Percentiles rank a stretch among this genome's conserved stretches.
Evolutionary conservation across 2,797 vertebrate genomes (phyloP).

Genomic region (Columba guinea): DNA sequence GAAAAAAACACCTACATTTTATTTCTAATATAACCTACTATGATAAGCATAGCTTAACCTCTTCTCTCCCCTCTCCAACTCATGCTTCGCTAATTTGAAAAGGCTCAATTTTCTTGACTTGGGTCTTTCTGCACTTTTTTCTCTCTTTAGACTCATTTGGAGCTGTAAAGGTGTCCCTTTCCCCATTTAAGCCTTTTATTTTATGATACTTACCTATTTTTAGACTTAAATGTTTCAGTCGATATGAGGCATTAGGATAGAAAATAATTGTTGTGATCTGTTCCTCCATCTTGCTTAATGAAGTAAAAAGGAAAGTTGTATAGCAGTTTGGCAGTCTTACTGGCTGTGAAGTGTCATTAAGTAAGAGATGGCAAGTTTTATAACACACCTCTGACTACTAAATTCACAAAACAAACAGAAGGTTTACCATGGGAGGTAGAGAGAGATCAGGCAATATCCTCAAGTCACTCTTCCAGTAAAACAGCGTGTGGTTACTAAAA

Average conservation of each 20-base stretch:
- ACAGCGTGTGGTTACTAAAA: constrained; percentile 68
- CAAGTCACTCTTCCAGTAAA: constrained; percentile 73
- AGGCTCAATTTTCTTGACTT: neutral
- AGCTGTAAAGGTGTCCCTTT: neutral
- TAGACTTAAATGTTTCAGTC: constrained; percentile 15
- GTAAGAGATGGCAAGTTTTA: constrained; percentile 56
- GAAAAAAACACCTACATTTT: neutral
- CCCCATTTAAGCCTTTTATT: constrained; percentile 1
- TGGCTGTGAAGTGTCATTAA: constrained; percentile 58
- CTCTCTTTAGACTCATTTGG: neutral
- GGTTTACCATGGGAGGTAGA: constrained; percentile 69
- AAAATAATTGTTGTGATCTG: constrained; percentile 26
- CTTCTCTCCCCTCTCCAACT: neutral
- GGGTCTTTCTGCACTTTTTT: neutral
- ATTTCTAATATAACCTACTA: neutral
- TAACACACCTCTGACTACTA: constrained; percentile 60
- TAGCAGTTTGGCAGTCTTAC: constrained; percentile 27
- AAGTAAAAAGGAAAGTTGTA: constrained; percentile 33
- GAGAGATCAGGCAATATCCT: constrained; percentile 63
- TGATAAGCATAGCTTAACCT: neutral
- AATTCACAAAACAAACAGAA: constrained; percentile 76
- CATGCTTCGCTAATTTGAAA: neutral
- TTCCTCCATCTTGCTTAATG: constrained; percentile 29
- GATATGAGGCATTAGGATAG: constrained; percentile 4
- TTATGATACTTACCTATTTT: neutral